These are phyloP conservation scores for Mechanitis mazaeus DNA, from an alignment of 2,888 invertebrate species.

Conservation along the genomic window DNA sequence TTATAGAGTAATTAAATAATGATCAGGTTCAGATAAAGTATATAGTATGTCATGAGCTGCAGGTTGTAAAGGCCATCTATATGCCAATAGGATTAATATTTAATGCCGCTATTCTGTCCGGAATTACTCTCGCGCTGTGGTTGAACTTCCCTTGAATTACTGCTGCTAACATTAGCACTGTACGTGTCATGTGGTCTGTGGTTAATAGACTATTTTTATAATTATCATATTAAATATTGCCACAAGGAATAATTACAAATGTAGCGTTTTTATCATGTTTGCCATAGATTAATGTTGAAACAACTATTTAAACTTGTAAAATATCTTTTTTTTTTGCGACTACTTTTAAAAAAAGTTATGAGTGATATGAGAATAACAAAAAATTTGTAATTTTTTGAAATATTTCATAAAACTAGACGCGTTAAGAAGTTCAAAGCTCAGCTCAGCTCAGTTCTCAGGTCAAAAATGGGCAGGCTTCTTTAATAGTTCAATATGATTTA, in stretches of 20 bases:
- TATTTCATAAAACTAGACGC: too few relatives aligned
- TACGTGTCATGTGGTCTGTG: slow-evolving; percentile 51
- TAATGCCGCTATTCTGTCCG: slow-evolving; percentile 64
- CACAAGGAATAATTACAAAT: not conserved
- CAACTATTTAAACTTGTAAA: too few relatives aligned
- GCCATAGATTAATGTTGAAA: too few relatives aligned
- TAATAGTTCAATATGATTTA: too few relatives aligned
- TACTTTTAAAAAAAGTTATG: too few relatives aligned
- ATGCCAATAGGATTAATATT: slow-evolving; percentile 72
- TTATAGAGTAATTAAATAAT: slow-evolving; percentile 51
- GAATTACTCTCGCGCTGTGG: slow-evolving; percentile 65
- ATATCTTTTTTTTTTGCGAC: too few relatives aligned
- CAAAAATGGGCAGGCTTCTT: too few relatives aligned
- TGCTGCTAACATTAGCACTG: slow-evolving; percentile 50
- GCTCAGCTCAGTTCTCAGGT: too few relatives aligned
- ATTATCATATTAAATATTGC: not conserved
- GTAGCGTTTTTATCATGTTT: too few relatives aligned
- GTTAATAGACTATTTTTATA: slow-evolving; percentile 30
- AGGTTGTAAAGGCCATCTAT: slow-evolving; percentile 60
- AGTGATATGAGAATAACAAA: too few relatives aligned
- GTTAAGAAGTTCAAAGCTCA: too few relatives aligned
- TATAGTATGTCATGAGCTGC: slow-evolving; percentile 53
- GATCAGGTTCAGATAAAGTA: slow-evolving; percentile 47
- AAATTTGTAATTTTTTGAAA: too few relatives aligned
- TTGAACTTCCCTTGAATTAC: slow-evolving; percentile 65